These are phyloP conservation scores for Luidia sarsii DNA, from an alignment of 53 echinoderm and acorn worm genomes.

Conservation along the genomic window DNA sequence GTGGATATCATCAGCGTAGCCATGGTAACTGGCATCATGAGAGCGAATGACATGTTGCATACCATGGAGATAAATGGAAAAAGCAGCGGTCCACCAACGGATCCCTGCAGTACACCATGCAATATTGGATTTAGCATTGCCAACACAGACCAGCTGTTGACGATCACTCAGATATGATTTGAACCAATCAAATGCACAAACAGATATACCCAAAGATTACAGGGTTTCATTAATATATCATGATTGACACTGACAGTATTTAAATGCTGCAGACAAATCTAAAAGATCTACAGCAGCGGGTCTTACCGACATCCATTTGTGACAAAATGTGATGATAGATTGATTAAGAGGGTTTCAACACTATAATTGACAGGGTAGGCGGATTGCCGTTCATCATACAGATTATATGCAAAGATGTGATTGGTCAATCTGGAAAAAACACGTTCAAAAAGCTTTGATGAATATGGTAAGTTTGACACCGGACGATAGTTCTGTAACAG, in stretches of 20 bases:
- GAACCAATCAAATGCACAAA: not conserved
- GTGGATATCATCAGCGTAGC: no score
- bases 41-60: not conserved
- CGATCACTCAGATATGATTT: not conserved
- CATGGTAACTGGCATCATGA: not conserved
- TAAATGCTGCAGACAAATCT: constrained; percentile 1
- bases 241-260: not conserved
- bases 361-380: not conserved
- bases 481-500: constrained; percentile 9
- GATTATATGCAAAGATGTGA: not conserved
- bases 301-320: constrained; percentile 7
- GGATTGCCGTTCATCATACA: constrained; percentile 1
- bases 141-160: constrained; percentile 6
- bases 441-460: constrained; percentile 29
- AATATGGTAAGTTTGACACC: constrained; percentile 26
- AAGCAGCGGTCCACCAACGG: not conserved
- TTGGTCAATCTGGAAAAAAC: constrained; percentile 29
- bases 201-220: not conserved
- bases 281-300: not conserved
- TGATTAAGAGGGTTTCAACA: not conserved
- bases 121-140: not conserved
- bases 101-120: constrained; percentile 2
- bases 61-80: not conserved
- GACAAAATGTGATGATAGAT: not conserved
- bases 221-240: not conserved